Evolutionary conservation across 2,888 invertebrate genomes (phyloP).

Genomic region (Cacoxenus indagator): DNA sequence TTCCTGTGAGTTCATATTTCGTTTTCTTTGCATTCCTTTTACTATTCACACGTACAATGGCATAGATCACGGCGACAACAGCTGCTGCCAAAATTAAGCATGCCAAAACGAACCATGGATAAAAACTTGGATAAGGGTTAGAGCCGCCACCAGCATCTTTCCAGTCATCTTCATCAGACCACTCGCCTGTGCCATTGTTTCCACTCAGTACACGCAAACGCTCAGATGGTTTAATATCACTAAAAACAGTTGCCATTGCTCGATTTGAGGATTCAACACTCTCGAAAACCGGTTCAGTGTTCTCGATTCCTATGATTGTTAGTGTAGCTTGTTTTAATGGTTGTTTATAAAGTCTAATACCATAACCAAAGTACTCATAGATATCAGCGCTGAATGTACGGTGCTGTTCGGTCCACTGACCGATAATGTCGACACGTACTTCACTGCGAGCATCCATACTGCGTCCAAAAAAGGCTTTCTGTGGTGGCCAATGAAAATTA

Average conservation of each 20-base stretch:
- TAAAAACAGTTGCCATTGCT: slow-evolving; percentile 47
- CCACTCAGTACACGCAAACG: neutral
- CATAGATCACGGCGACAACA: slow-evolving; percentile 48
- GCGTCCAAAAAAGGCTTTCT: slow-evolving; percentile 64
- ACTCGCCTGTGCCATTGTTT: slow-evolving; percentile 11
- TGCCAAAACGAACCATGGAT: slow-evolving; percentile 58
- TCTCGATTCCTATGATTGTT: slow-evolving; percentile 57
- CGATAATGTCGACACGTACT: slow-evolving; percentile 61
- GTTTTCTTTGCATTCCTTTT: slow-evolving; percentile 47
- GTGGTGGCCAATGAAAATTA: neutral
- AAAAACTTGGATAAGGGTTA: slow-evolving; percentile 48
- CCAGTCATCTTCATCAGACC: slow-evolving; percentile 39
- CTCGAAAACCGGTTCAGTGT: slow-evolving; percentile 63
- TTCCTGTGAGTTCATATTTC: slow-evolving; percentile 55
- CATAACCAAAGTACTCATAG: slow-evolving; percentile 64
- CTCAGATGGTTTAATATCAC: slow-evolving; percentile 20
- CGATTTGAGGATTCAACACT: slow-evolving; percentile 51
- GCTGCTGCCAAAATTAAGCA: slow-evolving; percentile 48
- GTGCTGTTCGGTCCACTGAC: slow-evolving; percentile 64
- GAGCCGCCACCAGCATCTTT: slow-evolving; percentile 21
- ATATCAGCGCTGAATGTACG: slow-evolving; percentile 60
- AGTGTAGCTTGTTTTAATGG: slow-evolving; percentile 47
- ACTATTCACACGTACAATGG: slow-evolving; percentile 51
- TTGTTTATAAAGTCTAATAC: slow-evolving; percentile 52
- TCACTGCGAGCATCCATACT: slow-evolving; percentile 58